A percentile compares a stretch with the other conserved stretches of the same genome.
Conservation (phyloP, 2,888 invertebrate genomes). For the Lasioglossum morio region DNA sequence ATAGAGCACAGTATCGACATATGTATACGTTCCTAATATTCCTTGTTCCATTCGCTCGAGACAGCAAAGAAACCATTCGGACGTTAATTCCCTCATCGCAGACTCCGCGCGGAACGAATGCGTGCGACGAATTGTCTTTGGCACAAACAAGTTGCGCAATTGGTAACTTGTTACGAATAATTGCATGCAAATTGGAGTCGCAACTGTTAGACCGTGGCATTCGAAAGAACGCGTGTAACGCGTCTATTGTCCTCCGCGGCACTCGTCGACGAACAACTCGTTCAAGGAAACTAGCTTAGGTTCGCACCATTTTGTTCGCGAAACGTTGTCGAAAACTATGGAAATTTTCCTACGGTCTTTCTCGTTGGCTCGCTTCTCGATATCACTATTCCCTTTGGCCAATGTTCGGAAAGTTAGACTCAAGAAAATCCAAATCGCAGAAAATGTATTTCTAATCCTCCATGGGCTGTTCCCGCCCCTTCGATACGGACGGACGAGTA, state of each 20-base stretch:
- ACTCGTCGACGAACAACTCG: background rate
- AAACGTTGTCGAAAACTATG: background rate
- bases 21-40: too few species aligned
- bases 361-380: background rate
- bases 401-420: background rate
- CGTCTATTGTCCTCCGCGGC: conserved; percentile 3
- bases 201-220: conserved; percentile 27
- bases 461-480: too few species aligned
- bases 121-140: conserved; percentile 30
- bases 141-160: conserved; percentile 26
- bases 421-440: background rate
- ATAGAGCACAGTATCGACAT: background rate
- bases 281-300: background rate
- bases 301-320: background rate
- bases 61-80: background rate
- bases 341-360: too few species aligned
- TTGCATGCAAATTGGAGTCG: conserved; percentile 25
- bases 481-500: too few species aligned
- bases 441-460: too few species aligned
- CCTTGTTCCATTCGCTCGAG: background rate
- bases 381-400: background rate
- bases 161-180: conserved; percentile 48
- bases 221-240: conserved; percentile 33
- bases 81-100: conserved; percentile 6
- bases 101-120: background rate